A percentile compares a stretch with the other conserved stretches of the same genome.
Conservation (phyloP, 1,140 invertebrate species). For the Pseudobourletiella spinata region DNA sequence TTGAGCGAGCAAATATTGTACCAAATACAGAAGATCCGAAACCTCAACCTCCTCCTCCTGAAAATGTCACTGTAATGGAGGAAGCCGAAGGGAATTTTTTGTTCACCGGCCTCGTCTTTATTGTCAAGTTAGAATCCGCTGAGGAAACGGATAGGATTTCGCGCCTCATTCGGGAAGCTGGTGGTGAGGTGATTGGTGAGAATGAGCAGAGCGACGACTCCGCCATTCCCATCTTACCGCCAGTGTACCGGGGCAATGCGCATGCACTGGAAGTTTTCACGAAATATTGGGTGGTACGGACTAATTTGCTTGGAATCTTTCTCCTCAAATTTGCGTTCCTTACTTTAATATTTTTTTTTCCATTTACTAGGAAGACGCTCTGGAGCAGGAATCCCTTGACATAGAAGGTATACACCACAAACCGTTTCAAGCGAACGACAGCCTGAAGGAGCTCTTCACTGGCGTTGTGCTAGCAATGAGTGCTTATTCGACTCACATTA, state of each 20-base stretch:
- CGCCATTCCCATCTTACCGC: background rate
- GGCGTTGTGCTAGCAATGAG: conserved; percentile 2
- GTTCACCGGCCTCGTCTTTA: background rate
- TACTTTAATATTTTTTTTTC: no score
- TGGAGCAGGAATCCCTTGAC: no score
- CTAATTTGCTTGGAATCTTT: background rate
- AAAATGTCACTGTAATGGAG: background rate
- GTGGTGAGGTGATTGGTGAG: background rate
- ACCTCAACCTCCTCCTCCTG: background rate
- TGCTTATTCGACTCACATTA: background rate
- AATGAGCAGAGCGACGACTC: background rate
- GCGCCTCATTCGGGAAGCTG: background rate
- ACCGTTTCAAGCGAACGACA: background rate
- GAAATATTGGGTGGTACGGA: background rate
- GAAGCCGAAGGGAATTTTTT: background rate
- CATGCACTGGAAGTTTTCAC: background rate
- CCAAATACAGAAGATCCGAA: background rate
- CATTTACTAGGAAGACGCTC: no score
- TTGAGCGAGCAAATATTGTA: background rate
- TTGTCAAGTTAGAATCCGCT: background rate
- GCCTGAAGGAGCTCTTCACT: background rate
- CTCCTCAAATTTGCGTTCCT: background rate
- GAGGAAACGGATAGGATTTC: background rate
- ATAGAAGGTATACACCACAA: no score
- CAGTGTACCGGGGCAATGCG: background rate